Percentiles rank a stretch among this genome's conserved stretches.
phyloP scores from a whole-genome alignment of 2,113 vertebrate species.

The Scomber japonicus region DNA sequence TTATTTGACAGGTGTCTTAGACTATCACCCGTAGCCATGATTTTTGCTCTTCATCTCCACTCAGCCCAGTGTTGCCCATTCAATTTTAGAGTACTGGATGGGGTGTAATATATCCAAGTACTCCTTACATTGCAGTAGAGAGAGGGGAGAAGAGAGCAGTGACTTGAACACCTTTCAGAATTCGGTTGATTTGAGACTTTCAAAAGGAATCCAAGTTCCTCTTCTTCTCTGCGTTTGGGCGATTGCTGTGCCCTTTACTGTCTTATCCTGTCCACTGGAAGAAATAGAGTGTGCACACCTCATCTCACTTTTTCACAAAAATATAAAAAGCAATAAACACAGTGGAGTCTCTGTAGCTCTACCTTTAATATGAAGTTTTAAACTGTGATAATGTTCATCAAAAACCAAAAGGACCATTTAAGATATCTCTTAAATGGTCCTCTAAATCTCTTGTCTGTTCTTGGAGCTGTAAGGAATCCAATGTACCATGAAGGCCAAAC shows the following conservation, averaged over 20 bases:
- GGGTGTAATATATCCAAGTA: conserved; percentile 29
- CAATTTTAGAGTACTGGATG: background rate
- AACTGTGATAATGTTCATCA: no score
- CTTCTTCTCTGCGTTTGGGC: background rate
- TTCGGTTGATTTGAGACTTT: conserved; percentile 48
- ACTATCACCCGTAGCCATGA: background rate
- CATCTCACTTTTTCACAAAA: conserved; percentile 30
- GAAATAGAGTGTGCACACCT: conserved; percentile 20
- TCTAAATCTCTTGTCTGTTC: background rate
- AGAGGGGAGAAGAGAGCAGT: conserved; percentile 24
- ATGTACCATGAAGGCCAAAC: background rate
- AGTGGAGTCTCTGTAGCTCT: no score
- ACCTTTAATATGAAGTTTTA: no score
- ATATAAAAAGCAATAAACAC: conserved; percentile 17
- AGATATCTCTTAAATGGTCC: background rate
- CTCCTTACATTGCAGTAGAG: conserved; percentile 40
- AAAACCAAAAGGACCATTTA: background rate
- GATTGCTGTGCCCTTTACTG: conserved; percentile 39
- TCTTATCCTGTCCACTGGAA: conserved; percentile 31
- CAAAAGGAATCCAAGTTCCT: conserved; percentile 32
- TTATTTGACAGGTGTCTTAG: conserved; percentile 7
- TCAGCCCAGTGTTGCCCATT: conserved; percentile 39
- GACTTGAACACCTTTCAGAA: conserved; percentile 51
- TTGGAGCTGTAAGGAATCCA: background rate
- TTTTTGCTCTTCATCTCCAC: conserved; percentile 20